Evolutionary conservation across 2,888 invertebrate genomes (phyloP).

Genomic region (Ecliptopera silaceata): DNA sequence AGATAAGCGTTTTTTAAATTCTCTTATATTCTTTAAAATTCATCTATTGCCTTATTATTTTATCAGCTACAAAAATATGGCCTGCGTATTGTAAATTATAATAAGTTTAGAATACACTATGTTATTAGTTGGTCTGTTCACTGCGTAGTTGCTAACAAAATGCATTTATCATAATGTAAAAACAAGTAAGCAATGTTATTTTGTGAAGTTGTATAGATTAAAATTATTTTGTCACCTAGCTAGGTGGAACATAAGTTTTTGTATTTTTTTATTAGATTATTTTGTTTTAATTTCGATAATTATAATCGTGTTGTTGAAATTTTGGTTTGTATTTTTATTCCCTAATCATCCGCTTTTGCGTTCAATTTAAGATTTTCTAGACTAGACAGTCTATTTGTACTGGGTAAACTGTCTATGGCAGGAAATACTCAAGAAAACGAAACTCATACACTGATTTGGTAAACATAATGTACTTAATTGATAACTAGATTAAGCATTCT

Average conservation of each 20-base stretch:
- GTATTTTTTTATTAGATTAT: constrained; percentile 47
- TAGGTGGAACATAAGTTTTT: constrained; percentile 31
- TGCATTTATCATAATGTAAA: constrained; percentile 18
- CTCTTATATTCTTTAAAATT: too few species aligned
- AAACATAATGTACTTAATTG: too few species aligned
- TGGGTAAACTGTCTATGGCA: too few species aligned
- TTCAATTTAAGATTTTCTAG: too few species aligned
- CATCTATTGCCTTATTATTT: too few species aligned
- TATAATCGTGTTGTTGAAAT: constrained; percentile 65
- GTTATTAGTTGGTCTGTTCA: constrained; percentile 10
- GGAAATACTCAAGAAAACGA: too few species aligned
- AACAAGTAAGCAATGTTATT: not conserved
- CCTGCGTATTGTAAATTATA: constrained; percentile 5
- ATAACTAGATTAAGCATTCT: too few species aligned
- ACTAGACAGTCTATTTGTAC: too few species aligned
- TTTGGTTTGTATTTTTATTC: constrained; percentile 32
- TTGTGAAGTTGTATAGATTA: not conserved
- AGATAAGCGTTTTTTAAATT: too few species aligned
- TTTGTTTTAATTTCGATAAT: constrained; percentile 50
- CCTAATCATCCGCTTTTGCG: too few species aligned
- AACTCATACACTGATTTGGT: too few species aligned
- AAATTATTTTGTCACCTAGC: not conserved
- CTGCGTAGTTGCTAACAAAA: constrained; percentile 4
- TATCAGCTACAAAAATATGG: too few species aligned
- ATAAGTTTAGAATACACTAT: not conserved